These are phyloP conservation scores for Agrilus biguttatus DNA, from an alignment of 2,888 invertebrate genomes.

Conservation along the genomic window DNA sequence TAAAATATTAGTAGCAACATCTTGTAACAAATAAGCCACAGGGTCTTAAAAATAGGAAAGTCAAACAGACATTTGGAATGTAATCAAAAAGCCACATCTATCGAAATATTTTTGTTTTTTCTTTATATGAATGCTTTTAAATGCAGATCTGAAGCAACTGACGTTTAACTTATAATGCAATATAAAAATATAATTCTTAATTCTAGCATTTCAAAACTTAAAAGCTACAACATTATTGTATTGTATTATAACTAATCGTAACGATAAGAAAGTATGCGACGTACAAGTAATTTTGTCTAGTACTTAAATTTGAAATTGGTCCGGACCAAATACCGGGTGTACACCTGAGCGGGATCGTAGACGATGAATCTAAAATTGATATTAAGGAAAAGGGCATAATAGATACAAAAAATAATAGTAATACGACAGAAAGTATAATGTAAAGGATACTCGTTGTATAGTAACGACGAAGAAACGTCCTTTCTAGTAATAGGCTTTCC, in stretches of 20 bases:
- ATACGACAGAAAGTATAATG: not conserved
- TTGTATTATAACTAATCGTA: not conserved
- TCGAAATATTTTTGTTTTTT: too few relatives aligned
- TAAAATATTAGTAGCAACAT: too few relatives aligned
- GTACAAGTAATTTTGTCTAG: slow-evolving; percentile 18
- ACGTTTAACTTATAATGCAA: too few relatives aligned
- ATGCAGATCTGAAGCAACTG: too few relatives aligned
- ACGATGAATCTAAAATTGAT: slow-evolving; percentile 58
- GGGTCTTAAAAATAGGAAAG: too few relatives aligned
- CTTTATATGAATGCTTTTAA: too few relatives aligned
- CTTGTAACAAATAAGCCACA: too few relatives aligned
- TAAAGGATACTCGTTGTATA: slow-evolving; percentile 90
- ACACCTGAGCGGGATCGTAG: slow-evolving; percentile 89
- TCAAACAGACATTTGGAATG: too few relatives aligned
- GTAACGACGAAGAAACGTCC: slow-evolving; percentile 37
- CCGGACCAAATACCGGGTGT: slow-evolving; percentile 75
- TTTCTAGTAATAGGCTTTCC: slow-evolving; percentile 44
- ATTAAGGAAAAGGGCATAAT: slow-evolving; percentile 16
- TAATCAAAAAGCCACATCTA: too few relatives aligned
- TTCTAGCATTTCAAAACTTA: too few relatives aligned
- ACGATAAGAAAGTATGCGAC: not conserved
- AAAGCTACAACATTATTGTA: not conserved
- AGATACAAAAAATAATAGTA: not conserved
- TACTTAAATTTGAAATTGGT: slow-evolving; percentile 74
- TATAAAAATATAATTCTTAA: too few relatives aligned